phyloP scores from a whole-genome alignment of 1,140 invertebrate genomes.

The Bombyx mori region ASM3026992v2 NC_085125.1:14802501-14803000 shows the following conservation, averaged over 20 bases:
- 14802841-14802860: slow-evolving; percentile 20
- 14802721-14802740: slow-evolving; percentile 43
- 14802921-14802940: slow-evolving; percentile 22
- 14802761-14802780: slow-evolving; percentile 46
- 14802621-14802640: background rate
- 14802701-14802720: slow-evolving; percentile 39
- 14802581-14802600: too few species aligned
- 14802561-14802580: too few species aligned
- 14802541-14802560: too few species aligned
- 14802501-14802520: background rate
- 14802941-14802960: slow-evolving; percentile 30
- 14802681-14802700: slow-evolving; percentile 21
- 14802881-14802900: slow-evolving; percentile 32
- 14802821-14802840: slow-evolving; percentile 44
- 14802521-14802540: background rate
- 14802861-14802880: slow-evolving; percentile 30
- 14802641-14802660: slow-evolving; percentile 29
- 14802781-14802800: slow-evolving; percentile 42
- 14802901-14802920: slow-evolving; percentile 24
- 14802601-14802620: too few species aligned
- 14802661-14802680: slow-evolving; percentile 10
- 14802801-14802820: slow-evolving; percentile 52
- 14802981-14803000: slow-evolving; percentile 20
- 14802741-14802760: slow-evolving; percentile 47
- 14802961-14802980: slow-evolving; percentile 29